These are phyloP conservation scores for Zootermopsis nevadensis DNA, from an alignment of 2,888 invertebrate genomes.

Conservation along the genomic window DNA sequence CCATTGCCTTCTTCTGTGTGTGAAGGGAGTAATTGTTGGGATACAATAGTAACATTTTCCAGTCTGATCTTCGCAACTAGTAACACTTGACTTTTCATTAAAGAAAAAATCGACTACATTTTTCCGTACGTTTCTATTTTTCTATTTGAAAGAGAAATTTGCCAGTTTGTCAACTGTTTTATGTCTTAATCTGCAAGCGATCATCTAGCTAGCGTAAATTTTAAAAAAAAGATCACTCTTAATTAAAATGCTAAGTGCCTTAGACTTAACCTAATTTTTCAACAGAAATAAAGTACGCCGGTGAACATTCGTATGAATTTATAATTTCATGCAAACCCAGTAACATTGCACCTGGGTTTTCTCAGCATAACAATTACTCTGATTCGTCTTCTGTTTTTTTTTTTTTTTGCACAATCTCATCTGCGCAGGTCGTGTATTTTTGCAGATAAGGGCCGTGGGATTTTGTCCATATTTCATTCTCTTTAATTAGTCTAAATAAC, in stretches of 20 bases:
- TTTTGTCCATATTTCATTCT: constrained; percentile 35
- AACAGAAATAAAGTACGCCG: not conserved
- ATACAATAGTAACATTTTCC: no score
- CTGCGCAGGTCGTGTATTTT: not conserved
- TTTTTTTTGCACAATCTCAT: not conserved
- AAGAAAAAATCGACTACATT: no score
- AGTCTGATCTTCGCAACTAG: no score
- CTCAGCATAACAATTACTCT: constrained; percentile 10
- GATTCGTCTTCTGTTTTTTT: not conserved
- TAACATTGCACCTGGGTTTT: constrained; percentile 1
- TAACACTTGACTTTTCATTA: no score
- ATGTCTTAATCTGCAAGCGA: no score
- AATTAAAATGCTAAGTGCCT: constrained; percentile 25
- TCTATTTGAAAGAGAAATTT: no score
- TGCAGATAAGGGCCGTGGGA: constrained; percentile 27
- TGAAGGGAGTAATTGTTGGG: no score
- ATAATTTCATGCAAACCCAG: constrained; percentile 28
- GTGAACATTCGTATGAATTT: not conserved
- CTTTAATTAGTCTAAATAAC: constrained; percentile 45
- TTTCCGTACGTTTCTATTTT: no score
- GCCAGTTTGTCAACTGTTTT: no score
- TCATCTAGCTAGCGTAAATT: no score
- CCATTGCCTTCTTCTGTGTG: no score
- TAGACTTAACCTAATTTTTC: constrained; percentile 27
- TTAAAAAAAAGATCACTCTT: not conserved